Evolutionary conservation across 2,888 invertebrate species (phyloP), one percentile per base, ranked within the genome.

Genomic region (Lingula anatina): DNA sequence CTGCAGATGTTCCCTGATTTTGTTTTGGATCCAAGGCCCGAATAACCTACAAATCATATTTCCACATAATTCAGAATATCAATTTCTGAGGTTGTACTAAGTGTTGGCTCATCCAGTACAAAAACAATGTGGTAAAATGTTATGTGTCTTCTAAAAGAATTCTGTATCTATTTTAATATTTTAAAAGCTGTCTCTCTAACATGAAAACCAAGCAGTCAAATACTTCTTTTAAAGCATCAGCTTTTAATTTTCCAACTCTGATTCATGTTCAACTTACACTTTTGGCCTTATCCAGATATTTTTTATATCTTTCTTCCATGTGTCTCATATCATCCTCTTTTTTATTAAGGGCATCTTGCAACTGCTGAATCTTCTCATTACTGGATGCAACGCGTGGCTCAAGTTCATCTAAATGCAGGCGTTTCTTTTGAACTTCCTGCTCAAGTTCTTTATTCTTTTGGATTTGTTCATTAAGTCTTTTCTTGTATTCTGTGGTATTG

Each of bases 251-350:
- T n/a, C n/a, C n/a, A n/a, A n/a, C n/a, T n/a, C n/a, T n/a, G n/a
- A n/a, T n/a, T n/a, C n/a, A n/a, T n/a, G n/a, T n/a, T n/a, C 23
- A 40, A 59, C 68, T 66, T 55, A 76, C 75, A 52, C 59, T 88
- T 75, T 90, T 90, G 21, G 94, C 93, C 75, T 93, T 94, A 65
- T 93, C 93, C 18, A 95, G 82, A 72, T 89, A 90, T 71, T 89
- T 89, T 69, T 87, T 86, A 75, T 92, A 90, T 65, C 88, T 86
- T 52, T 88, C 87, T 69, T 93, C 91, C 49, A 85, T 83, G 5
- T 84, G 84, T 50, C 85, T 80, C 49, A 90, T 80, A 57, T 93
- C 92, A 15, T 86, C 84, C 56, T 92, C 92, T 49, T 89, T 85
- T 28, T 84, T 83, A 2, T 83, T 77, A 23, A 92, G 67, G 44